Evolutionary conservation across 2,888 invertebrate genomes (phyloP), one percentile per base, ranked within the genome.

Genomic region (Nipponacmea schrenckii): DNA sequence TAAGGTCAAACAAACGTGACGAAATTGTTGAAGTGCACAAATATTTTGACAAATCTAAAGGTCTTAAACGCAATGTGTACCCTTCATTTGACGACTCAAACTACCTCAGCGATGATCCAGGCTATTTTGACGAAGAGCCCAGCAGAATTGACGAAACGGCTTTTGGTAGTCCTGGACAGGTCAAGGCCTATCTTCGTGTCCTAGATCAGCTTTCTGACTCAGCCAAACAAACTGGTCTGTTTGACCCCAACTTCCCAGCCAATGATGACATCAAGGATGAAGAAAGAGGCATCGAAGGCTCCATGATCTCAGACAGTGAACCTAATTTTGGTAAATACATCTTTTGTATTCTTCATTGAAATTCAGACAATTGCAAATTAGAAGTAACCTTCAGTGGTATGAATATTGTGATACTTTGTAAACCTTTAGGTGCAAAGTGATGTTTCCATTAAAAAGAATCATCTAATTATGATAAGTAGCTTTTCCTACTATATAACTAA

Each of bases 21-120:
- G 81, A 82, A 70, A 77, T 83, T 70, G 78, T 83, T n/a, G 74
- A 77, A 68, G 77, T 83, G 15, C 83, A 83, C 78, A 83, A 83
- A 71, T 83, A 83, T 70, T 79, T 81, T 66, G 79, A 80, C 72
- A 70, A 77, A 67, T 78, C 80, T 64, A 75, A 79, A 69, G 76
- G 77, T 56, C 71, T 74, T 66, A 79, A 79, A 65, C 71, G 79
- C 4, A 75, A 75, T 48, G 75, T 74, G 1, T 78, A 67, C 67
- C 68, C 72, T 63, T 50, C 64, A 8, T 39, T 63, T 14, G 46
- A 63, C n/a, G 67, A 44, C 62, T 70, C 69, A 66, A 67, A 69
- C 50, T 71, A 69, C 71, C 68, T 72, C 70, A 67, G 27, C n/a
- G 48, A 48, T 15, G 48, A 67, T 26, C 24, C 48, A 17, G n/a